These are phyloP conservation scores for Trichogramma dendrolimi DNA, from an alignment of 2,888 invertebrate genomes.

Conservation along the genomic window DNA sequence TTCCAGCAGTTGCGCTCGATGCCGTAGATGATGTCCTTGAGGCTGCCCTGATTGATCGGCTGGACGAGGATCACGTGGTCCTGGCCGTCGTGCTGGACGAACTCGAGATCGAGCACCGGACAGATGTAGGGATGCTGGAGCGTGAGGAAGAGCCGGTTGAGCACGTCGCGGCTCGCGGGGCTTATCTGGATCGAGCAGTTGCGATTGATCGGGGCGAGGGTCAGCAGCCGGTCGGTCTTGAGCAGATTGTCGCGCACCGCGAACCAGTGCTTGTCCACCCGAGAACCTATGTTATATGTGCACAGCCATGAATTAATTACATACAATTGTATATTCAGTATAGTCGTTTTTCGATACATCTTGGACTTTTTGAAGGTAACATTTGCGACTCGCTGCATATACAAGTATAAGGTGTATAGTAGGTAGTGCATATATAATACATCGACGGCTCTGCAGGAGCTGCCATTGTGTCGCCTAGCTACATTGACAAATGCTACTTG, in stretches of 20 bases:
- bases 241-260: conserved; percentile 77
- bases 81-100: conserved; percentile 55
- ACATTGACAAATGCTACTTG: too few species aligned
- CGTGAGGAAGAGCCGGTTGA: conserved; percentile 78
- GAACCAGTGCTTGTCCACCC: conserved; percentile 88
- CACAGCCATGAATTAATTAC: background rate
- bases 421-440: background rate
- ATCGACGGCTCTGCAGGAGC: too few species aligned
- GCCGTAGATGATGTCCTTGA: conserved; percentile 86
- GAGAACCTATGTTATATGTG: conserved; percentile 63
- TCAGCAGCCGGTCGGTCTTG: conserved; percentile 73
- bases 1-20: conserved; percentile 65
- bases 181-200: conserved; percentile 67
- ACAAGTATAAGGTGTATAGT: background rate
- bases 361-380: background rate
- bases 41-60: conserved; percentile 81
- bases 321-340: too few species aligned
- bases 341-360: background rate
- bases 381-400: background rate
- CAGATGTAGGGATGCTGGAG: conserved; percentile 91
- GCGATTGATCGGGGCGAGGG: conserved; percentile 64
- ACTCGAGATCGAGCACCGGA: conserved; percentile 81
- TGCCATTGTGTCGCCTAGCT: too few species aligned
- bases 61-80: conserved; percentile 70
- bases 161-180: conserved; percentile 62